These are phyloP conservation scores for Sapajus apella DNA, from an alignment of 2,113 vertebrate species.

Conservation along the genomic window DNA sequence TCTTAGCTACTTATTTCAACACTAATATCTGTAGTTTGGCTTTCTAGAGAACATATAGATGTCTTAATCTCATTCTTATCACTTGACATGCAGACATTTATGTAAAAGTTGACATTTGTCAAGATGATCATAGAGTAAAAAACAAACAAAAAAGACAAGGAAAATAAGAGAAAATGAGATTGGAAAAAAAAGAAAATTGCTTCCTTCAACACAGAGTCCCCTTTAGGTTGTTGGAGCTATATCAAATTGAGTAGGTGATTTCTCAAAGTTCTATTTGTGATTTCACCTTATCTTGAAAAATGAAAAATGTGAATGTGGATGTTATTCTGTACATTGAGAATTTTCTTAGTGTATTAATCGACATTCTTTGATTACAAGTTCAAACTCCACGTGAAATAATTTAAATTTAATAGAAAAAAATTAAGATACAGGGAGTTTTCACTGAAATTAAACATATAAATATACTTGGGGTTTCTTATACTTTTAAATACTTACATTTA, in stretches of 20 bases:
- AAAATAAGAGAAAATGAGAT: neutral
- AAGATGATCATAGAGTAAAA: neutral
- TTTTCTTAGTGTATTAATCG: neutral
- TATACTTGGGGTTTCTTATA: neutral
- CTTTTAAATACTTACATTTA: neutral
- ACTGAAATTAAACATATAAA: neutral
- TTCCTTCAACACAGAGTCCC: neutral
- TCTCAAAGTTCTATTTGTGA: constrained; percentile 3
- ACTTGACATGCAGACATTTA: neutral
- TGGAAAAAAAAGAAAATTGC: constrained; percentile 1
- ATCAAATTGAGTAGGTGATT: neutral
- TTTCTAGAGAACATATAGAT: neutral
- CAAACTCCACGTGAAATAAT: neutral
- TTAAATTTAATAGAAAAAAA: neutral
- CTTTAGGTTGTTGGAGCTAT: neutral
- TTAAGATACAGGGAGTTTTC: neutral
- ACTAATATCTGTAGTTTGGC: neutral
- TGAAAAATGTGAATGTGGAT: neutral
- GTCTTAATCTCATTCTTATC: neutral
- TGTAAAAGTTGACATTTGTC: neutral
- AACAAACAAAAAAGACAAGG: neutral
- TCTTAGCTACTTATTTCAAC: neutral
- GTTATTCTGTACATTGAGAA: neutral
- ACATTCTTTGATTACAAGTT: neutral
- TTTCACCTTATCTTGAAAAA: neutral